These are phyloP conservation scores for Penaeus japonicus DNA, from an alignment of 1,140 invertebrate genomes.

Conservation along the genomic window DNA sequence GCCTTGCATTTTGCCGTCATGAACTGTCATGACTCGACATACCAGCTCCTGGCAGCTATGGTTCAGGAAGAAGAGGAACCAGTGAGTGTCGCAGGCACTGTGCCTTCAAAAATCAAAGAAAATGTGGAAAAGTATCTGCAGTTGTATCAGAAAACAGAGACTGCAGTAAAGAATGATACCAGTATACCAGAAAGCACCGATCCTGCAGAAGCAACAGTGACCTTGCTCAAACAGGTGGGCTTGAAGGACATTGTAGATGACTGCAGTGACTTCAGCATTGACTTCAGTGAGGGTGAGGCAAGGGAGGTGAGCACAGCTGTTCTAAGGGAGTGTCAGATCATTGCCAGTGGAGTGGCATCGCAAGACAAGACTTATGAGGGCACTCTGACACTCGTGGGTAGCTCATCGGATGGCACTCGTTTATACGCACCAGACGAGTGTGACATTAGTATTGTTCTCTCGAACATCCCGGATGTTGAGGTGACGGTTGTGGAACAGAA, in stretches of 20 bases:
- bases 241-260: not conserved
- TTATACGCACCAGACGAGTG: no score
- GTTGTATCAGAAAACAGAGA: not conserved
- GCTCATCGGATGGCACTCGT: no score
- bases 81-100: not conserved
- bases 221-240: not conserved
- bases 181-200: not conserved
- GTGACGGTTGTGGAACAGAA: no score
- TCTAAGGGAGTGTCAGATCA: no score
- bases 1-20: constrained; percentile 35
- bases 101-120: not conserved
- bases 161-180: not conserved
- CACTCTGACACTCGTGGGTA: no score
- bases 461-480: no score
- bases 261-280: not conserved
- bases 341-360: no score
- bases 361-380: no score
- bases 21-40: constrained; percentile 25
- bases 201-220: not conserved
- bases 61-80: not conserved
- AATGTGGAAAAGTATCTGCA: constrained; percentile 6
- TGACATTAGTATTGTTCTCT: no score
- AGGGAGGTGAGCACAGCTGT: no score
- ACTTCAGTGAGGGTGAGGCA: constrained; percentile 19
- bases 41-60: not conserved